Base-by-base conservation (phyloP, 2,797 vertebrate species). In the Sebastiscus albofasciatus region DNA sequence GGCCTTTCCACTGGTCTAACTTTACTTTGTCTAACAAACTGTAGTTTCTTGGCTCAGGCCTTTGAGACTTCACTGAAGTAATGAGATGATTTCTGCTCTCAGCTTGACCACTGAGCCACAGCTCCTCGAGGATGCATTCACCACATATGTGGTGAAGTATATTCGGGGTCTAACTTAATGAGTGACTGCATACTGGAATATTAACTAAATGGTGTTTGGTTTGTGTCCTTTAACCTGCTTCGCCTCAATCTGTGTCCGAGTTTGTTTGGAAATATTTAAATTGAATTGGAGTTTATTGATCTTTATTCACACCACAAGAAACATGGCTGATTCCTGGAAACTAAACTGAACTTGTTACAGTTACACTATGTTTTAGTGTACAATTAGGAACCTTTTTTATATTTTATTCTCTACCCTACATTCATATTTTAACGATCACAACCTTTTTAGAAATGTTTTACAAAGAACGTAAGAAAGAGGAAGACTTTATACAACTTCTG, bases 71-170 rank as follows among this genome's bases (percentile, higher is more conserved):
- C 10, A n/a, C 39, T 55, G 36, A 24, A 39, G 16, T 74, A 73
- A 84, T 79, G 26, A 82, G 60, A 62, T 76, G 24, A 24, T 69
- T 81, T 61, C 72, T 56, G 62, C 73, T 70, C 31, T 27, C 5
- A 60, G 66, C 73, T 67, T 2, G 29, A 49, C 60, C 60, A 27
- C 34, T 13, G 42, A 71, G 46, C 42, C 59, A 24, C 58, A 52
- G 62, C 29, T 68, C 34, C 46, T 34, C 26, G 3, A 20, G 56
- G 14, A 49, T n/a, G 31, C 24, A 5, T 64, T 54, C 31, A 26
- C 18, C 55, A 22, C 34, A 46, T 8, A 13, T 13, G 52, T 22
- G 22, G 64, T 31, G 34, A 59, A 59, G 61, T 36, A 12, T 14
- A 7, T 64, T 64, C 33, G 22, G 61, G 31, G 11, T 64, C 2